Percentiles rank a stretch among this genome's conserved stretches.
These are phyloP conservation scores for Orchesellides sinensis DNA, from an alignment of 2,888 invertebrate species.

Conservation along the genomic window DNA sequence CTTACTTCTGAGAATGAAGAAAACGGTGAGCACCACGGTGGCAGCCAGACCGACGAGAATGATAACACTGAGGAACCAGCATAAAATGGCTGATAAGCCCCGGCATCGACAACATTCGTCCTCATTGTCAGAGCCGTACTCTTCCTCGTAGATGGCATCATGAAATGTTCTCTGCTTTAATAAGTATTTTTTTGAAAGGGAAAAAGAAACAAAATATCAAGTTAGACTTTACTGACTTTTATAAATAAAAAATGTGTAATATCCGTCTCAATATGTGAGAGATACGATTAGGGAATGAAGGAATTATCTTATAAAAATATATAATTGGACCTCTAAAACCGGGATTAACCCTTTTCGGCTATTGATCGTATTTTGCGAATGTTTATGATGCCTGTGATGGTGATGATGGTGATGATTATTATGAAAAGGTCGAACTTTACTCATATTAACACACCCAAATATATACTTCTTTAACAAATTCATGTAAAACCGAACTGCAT, in stretches of 20 bases:
- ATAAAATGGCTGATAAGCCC: conserved; percentile 73
- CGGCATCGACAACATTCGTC: conserved; percentile 72
- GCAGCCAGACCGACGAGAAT: conserved; percentile 74
- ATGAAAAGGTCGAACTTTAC: not conserved
- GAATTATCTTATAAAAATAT: too few species aligned
- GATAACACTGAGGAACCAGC: conserved; percentile 74
- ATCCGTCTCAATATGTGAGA: too few species aligned
- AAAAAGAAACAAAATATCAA: conserved; percentile 32
- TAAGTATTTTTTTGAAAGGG: too few species aligned
- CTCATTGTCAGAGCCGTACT: conserved; percentile 73
- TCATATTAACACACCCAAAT: too few species aligned
- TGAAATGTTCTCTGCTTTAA: conserved; percentile 72
- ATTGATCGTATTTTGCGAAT: conserved; percentile 21
- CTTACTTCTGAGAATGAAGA: conserved; percentile 75
- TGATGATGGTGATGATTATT: not conserved
- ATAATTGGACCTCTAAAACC: conserved; percentile 45
- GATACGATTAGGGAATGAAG: too few species aligned
- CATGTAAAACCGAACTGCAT: too few species aligned
- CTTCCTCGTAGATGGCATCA: conserved; percentile 75
- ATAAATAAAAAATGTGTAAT: not conserved
- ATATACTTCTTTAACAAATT: too few species aligned
- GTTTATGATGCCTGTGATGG: conserved; percentile 1
- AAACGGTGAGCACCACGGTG: conserved; percentile 74
- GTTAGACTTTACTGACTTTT: conserved; percentile 29
- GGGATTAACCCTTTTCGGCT: conserved; percentile 50